phyloP scores from a whole-genome alignment of 2,888 invertebrate genomes.

The Psylliodes chrysocephalus region DNA sequence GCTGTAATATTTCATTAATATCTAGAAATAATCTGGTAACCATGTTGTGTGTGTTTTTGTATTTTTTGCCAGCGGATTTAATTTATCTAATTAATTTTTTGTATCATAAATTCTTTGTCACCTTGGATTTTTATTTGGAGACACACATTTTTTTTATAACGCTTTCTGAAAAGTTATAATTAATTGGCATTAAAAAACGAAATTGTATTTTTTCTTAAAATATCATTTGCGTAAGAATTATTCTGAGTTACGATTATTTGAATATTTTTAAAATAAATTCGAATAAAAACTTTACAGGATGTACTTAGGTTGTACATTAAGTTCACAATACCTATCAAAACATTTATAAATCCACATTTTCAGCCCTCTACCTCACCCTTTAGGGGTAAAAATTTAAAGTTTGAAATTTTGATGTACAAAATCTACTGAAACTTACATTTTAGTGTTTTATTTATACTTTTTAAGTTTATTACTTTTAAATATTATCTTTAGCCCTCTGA shows the following conservation, averaged over 20 bases:
- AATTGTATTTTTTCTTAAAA: constrained; percentile 2
- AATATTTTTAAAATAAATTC: too few relatives aligned
- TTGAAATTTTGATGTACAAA: too few relatives aligned
- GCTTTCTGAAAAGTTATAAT: constrained; percentile 23
- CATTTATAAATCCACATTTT: too few relatives aligned
- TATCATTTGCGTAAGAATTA: constrained; percentile 14
- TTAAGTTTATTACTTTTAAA: too few relatives aligned
- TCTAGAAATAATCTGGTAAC: constrained; percentile 41
- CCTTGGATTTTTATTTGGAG: constrained; percentile 33
- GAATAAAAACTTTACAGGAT: too few relatives aligned
- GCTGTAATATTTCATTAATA: constrained; percentile 49
- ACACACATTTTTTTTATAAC: constrained; percentile 30
- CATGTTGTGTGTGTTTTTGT: constrained; percentile 34
- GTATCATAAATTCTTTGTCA: constrained; percentile 40
- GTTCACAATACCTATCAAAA: too few relatives aligned
- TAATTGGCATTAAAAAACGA: constrained; percentile 21
- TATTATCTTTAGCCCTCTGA: too few relatives aligned
- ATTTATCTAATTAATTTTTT: constrained; percentile 48
- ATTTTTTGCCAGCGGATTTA: constrained; percentile 44
- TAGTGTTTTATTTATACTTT: too few relatives aligned
- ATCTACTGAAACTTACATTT: too few relatives aligned
- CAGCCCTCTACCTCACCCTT: too few relatives aligned
- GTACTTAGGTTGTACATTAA: too few relatives aligned
- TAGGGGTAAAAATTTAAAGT: too few relatives aligned
- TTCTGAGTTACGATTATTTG: background rate